These are phyloP conservation scores for Sardinella longiceps DNA, from an alignment of 2,797 vertebrate species.

Conservation along the genomic window DNA sequence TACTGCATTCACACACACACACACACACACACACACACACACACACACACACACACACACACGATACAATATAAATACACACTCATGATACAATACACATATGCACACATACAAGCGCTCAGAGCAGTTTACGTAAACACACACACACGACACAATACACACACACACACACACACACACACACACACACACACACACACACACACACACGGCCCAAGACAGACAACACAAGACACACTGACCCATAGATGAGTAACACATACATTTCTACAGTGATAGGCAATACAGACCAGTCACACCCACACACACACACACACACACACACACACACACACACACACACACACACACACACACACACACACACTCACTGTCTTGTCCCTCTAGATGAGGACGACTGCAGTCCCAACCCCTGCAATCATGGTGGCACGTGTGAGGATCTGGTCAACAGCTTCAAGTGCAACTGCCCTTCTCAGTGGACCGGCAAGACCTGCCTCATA, in stretches of 20 bases:
- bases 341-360: background rate
- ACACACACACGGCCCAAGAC: background rate
- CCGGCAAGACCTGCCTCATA: conserved; percentile 95
- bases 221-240: background rate
- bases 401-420: conserved; percentile 90
- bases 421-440: conserved; percentile 96
- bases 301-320: background rate
- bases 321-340: background rate
- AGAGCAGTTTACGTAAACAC: background rate
- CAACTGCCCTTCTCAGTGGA: conserved; percentile 93
- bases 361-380: background rate
- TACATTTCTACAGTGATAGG: background rate
- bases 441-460: conserved; percentile 92
- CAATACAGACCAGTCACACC: background rate
- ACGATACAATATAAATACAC: background rate
- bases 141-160: background rate
- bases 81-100: too few relatives aligned
- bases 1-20: background rate
- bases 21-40: background rate
- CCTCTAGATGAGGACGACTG: conserved; percentile 92
- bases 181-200: background rate
- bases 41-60: background rate
- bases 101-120: background rate
- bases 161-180: background rate
- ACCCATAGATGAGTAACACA: background rate